Evolutionary conservation across 2,888 invertebrate species (phyloP), one percentile per base, ranked within the genome.

Genomic region (Apodemia duryi): DNA sequence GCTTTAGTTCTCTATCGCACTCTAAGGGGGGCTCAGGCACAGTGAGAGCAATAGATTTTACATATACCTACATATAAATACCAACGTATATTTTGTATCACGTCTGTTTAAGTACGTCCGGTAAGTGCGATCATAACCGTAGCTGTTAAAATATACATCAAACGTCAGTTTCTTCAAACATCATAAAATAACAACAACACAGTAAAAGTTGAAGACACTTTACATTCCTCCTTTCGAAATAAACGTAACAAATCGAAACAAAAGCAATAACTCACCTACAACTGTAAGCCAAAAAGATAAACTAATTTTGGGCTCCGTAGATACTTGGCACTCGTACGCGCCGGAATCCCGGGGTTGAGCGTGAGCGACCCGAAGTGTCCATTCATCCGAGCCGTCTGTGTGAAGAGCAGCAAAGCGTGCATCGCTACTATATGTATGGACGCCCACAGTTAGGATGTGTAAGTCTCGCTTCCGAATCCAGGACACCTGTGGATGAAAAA

Each of bases 291-390:
- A 93, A 81, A 95, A 96, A 13, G 95, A 88, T 63, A 90, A 73
- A 82, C 97, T 97, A 88, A 97, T 97, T 91, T 98, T 98, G 66
- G 98, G 97, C 83, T 97, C 97, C 28, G 97, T 97, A 77, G 97
- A 97, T 72, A 98, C 97, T 93, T 98, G 98, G 82, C 98, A 98
- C 91, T 98, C 98, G 85, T 98, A 98, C 69, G 95, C 94, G 67
- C 98, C 98, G 66, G 96, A 97, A 85, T 98, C 98, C 68, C 96
- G 93, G 5, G 95, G 93, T 78, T 94, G 94, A 52, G 94, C 91
- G 0, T 90, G 95, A 75, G 95, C 91, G 6, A 88, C 91, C 29
- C 89, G 80, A 66, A 88, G 77, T 93, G 88, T 88, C 95, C 95
- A 95, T 75, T 94, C 94, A 75, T 95, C 94, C 0, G 93, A 93